These are phyloP conservation scores for Actinostola sp. DNA, from an alignment of 92 coral and sea anemone species.

Conservation along the genomic window DNA sequence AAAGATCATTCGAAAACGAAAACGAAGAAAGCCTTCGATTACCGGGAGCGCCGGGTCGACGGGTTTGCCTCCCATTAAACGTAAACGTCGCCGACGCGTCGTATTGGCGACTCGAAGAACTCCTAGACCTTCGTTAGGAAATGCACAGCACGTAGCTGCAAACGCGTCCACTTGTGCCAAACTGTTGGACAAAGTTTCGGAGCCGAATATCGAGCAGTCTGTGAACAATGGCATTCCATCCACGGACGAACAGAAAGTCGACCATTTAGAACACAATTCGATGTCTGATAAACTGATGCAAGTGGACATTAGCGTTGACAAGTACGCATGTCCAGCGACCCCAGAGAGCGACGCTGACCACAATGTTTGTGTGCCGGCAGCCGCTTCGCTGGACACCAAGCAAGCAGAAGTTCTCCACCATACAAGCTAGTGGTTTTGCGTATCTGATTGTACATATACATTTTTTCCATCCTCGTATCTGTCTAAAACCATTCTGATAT, in stretches of 20 bases:
- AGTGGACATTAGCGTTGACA: slow-evolving; percentile 15
- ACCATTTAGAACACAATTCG: background rate
- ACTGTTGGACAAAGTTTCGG: background rate
- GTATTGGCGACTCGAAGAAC: background rate
- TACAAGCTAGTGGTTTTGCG: slow-evolving; percentile 5
- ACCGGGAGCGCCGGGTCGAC: slow-evolving; percentile 6
- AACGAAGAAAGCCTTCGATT: slow-evolving; percentile 7
- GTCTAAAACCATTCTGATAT: too few species aligned
- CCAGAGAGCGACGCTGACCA: slow-evolving; percentile 41
- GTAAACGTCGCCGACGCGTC: slow-evolving; percentile 23
- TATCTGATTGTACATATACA: too few species aligned
- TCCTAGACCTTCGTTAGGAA: background rate
- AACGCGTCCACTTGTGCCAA: background rate
- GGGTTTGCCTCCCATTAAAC: slow-evolving; percentile 14
- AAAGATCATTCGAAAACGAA: slow-evolving; percentile 26
- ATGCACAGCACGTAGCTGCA: too few species aligned
- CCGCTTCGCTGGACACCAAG: background rate
- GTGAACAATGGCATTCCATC: slow-evolving; percentile 2
- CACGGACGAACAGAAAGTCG: background rate
- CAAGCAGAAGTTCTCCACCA: slow-evolving; percentile 1
- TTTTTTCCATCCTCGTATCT: too few species aligned
- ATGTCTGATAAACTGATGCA: background rate
- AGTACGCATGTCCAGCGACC: slow-evolving; percentile 29
- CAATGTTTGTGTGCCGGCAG: background rate
- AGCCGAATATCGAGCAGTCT: background rate